Base-by-base conservation (phyloP, 2,113 vertebrate species). In the Lophochroa leadbeateri region DNA sequence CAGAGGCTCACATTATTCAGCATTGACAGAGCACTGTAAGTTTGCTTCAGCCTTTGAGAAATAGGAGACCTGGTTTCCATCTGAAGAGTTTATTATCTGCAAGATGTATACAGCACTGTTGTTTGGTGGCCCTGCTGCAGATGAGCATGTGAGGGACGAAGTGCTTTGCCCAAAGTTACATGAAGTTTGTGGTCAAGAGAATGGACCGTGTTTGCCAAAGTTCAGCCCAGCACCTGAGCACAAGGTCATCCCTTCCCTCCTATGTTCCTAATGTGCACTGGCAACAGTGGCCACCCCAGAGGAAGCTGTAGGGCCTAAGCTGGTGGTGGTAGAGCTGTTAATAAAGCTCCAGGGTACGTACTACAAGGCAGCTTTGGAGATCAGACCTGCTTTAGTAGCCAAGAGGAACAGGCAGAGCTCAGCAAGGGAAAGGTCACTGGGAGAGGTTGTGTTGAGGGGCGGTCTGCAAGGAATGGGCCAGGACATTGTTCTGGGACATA, bases 201-300 rank as follows among this genome's bases (percentile, higher is more conserved):
- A n/a, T 0, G 9, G 37, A 37, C 18, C 5, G 10, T 5, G 29
- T 63, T 74, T 90, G 35, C 53, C 53, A 44, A 64, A 44, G 11
- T 57, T 88, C 24, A 71, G 63, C 50, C 41, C 21, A 47, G 65
- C 43, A n/a, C 9, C 7, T 2, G 12, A 57, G 21, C 41, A 49
- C 37, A 33, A 88, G 23, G 14, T 16, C 16, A 46, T 35, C 17
- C 43, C 20, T 83, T 79, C 19, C 27, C 55, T 79, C 8, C n/a
- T 35, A 7, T 5, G 17, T 60, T 9, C 2, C n/a, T 2, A 5
- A 3, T 14, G 31, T 13, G 43, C 2, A 2, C 9, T 58, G 43
- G 47, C 28, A 87, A 67, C 9, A 75, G 64, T 7, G 1, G 28
- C 28, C 3, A 3, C 15, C 60, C 33, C 44, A 44, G 52, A 65